Conservation (phyloP, 1,140 invertebrate genomes). For the Zaprionus tsacasi region DNA sequence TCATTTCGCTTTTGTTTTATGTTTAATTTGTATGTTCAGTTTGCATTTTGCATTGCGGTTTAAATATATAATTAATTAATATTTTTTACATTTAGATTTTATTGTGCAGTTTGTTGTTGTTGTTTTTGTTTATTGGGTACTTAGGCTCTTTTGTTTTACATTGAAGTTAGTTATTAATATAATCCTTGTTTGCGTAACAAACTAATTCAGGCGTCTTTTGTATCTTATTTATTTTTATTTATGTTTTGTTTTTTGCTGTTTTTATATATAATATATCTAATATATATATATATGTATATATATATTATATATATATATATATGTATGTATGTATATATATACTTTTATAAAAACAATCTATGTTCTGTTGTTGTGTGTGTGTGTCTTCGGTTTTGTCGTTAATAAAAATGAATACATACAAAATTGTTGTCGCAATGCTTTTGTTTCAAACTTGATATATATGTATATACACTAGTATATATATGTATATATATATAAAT, state of each 20-base stretch:
- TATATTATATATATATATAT: conserved; percentile 44
- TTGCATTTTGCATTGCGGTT: conserved; percentile 56
- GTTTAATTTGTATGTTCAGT: conserved; percentile 52
- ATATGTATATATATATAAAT: conserved; percentile 57
- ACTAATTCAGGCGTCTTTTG: conserved; percentile 79
- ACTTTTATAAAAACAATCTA: conserved; percentile 79
- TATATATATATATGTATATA: conserved; percentile 22
- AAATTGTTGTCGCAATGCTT: conserved; percentile 64
- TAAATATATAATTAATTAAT: conserved; percentile 64
- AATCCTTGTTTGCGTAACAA: conserved; percentile 72
- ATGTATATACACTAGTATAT: conserved; percentile 44
- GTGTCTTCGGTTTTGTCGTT: conserved; percentile 40
- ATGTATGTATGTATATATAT: conserved; percentile 56
- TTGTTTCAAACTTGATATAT: conserved; percentile 57
- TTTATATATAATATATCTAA: conserved; percentile 50
- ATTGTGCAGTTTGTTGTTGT: conserved; percentile 76
- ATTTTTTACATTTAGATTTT: conserved; percentile 79
- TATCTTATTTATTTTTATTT: conserved; percentile 60
- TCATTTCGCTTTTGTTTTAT: conserved; percentile 40
- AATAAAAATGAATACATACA: conserved; percentile 83
- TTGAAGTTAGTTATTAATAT: conserved; percentile 53
- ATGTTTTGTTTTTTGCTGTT: conserved; percentile 24
- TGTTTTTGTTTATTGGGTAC: conserved; percentile 46
- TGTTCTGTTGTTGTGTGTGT: conserved; percentile 54
- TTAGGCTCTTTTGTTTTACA: conserved; percentile 44